Evolutionary conservation across 1,140 invertebrate species (phyloP).

Genomic region (Atta texana): DNA sequence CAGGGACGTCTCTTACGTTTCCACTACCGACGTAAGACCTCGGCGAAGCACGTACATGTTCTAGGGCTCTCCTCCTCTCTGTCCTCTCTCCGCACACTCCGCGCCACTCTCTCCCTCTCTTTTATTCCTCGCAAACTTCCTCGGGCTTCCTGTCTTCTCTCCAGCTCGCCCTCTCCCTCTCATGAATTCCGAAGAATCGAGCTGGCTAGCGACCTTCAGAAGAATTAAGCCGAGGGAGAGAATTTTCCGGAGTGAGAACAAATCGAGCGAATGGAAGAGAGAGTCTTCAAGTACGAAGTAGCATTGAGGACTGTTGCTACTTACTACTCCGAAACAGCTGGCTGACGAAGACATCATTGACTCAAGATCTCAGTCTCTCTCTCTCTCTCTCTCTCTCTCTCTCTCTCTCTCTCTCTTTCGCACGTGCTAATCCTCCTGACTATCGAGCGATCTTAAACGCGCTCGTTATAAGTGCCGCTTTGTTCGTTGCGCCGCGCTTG

Average conservation of each 20-base stretch:
- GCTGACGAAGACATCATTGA: slow-evolving; percentile 48
- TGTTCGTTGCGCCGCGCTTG: slow-evolving; percentile 32
- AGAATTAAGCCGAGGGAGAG: slow-evolving; percentile 19
- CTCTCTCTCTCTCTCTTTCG: background rate
- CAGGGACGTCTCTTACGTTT: slow-evolving; percentile 77
- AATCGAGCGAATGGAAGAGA: slow-evolving; percentile 25
- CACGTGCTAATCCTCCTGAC: slow-evolving; percentile 6
- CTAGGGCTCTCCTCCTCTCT: slow-evolving; percentile 50
- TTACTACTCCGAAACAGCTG: slow-evolving; percentile 43
- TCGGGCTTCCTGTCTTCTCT: background rate
- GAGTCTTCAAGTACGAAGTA: slow-evolving; percentile 37
- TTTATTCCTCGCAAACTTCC: slow-evolving; percentile 30
- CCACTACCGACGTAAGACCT: slow-evolving; percentile 73
- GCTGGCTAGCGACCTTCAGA: slow-evolving; percentile 27
- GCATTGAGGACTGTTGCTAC: slow-evolving; percentile 52
- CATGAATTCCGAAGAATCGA: slow-evolving; percentile 44
- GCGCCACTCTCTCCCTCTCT: background rate
- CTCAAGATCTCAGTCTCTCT: slow-evolving; percentile 21
- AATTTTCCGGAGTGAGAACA: slow-evolving; percentile 46
- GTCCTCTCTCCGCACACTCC: background rate
- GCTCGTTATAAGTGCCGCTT: slow-evolving; percentile 60
- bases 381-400: no score
- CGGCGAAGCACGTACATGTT: slow-evolving; percentile 78
- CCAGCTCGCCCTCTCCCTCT: background rate
- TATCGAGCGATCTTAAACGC: slow-evolving; percentile 49